Conservation (phyloP, 92 coral and sea anemone species). For the Epizoanthus scotinus region DNA sequence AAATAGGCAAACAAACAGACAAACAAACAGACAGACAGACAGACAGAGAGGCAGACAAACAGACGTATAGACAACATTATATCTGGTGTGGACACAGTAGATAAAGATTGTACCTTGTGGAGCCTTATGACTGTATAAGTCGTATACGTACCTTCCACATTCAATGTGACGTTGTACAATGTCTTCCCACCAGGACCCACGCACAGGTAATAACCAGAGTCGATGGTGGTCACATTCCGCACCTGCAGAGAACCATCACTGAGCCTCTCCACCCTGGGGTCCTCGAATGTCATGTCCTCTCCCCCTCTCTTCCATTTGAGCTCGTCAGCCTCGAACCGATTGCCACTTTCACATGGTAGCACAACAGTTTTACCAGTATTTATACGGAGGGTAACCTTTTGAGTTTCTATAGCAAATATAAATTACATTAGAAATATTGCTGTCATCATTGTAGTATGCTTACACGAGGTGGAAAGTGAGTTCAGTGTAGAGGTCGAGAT, state of each 20-base stretch:
- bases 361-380: conserved; percentile 10
- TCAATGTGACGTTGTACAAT: conserved; percentile 24
- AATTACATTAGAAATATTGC: background rate
- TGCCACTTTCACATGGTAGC: conserved; percentile 23
- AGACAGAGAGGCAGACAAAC: too few species aligned
- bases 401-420: background rate
- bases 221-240: conserved; percentile 24
- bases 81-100: too few species aligned
- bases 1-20: too few species aligned
- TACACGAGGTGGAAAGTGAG: too few species aligned
- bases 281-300: background rate
- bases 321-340: background rate
- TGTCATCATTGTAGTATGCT: background rate
- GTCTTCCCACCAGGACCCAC: background rate
- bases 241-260: conserved; percentile 24
- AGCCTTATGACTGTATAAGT: background rate
- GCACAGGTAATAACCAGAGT: conserved; percentile 34
- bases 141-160: conserved; percentile 3
- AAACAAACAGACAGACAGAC: too few species aligned
- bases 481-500: background rate
- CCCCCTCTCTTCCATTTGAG: conserved; percentile 32
- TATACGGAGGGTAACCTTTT: background rate
- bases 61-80: too few species aligned
- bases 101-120: too few species aligned
- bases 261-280: background rate